Evolutionary conservation across 2,113 vertebrate species (phyloP).

Genomic region (Phylloscopus whistleri): DNA sequence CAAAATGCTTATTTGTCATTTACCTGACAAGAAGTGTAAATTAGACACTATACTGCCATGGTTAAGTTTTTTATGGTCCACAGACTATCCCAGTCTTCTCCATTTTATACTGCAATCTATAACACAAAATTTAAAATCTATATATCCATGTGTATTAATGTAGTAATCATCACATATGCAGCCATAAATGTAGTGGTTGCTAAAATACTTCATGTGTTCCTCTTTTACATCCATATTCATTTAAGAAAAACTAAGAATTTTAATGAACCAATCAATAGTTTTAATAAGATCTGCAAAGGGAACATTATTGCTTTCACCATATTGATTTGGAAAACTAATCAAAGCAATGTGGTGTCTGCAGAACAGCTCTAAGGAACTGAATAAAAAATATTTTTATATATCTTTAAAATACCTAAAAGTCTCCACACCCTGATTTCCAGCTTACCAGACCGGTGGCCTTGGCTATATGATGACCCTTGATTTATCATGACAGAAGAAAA

Average conservation of each 20-base stretch:
- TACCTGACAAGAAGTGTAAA: not conserved
- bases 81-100: not conserved
- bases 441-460: not conserved
- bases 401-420: not conserved
- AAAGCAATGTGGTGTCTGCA: not conserved
- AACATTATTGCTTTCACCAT: not conserved
- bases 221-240: not conserved
- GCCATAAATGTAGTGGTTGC: not conserved
- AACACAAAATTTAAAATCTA: not conserved
- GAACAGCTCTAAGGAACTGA: not conserved
- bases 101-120: not conserved
- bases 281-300: not conserved
- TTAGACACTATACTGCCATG: not conserved
- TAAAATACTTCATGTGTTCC: not conserved
- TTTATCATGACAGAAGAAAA: not conserved
- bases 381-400: not conserved
- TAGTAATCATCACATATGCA: not conserved
- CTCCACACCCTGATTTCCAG: not conserved
- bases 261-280: not conserved
- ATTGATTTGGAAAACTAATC: not conserved
- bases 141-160: not conserved
- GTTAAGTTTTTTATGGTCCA: not conserved
- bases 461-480: not conserved
- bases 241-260: not conserved
- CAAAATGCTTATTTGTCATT: not conserved